Evolutionary conservation across 2,113 vertebrate genomes (phyloP).

Genomic region (Corythornis cristatus): DNA sequence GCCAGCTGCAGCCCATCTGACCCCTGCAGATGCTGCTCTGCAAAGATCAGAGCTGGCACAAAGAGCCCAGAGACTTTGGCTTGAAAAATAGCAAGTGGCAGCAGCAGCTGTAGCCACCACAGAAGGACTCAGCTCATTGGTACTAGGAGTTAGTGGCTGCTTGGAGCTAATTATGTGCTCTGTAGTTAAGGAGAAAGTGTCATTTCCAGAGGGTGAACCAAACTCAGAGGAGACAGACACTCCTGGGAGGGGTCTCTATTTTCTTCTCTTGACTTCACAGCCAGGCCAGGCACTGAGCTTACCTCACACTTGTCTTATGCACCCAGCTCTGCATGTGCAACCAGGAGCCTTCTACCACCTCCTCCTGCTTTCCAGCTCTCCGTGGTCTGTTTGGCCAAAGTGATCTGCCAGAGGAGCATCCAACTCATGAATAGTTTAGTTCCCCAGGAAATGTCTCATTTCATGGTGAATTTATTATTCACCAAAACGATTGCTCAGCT

Average conservation of each 20-base stretch:
- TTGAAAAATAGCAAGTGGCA: rapidly evolving
- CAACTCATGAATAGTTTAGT: neutral
- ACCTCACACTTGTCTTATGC: neutral
- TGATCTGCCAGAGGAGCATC: neutral
- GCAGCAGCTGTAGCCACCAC: neutral
- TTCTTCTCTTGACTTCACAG: neutral
- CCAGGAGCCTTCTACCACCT: neutral
- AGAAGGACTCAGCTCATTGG: neutral
- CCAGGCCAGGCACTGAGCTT: neutral
- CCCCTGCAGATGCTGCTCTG: neutral
- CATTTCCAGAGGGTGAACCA: neutral
- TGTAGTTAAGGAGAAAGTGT: neutral
- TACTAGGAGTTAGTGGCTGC: neutral
- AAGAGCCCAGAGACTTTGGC: neutral
- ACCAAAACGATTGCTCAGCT: neutral
- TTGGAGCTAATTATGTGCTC: neutral
- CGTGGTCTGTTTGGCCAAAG: neutral
- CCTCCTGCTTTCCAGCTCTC: neutral
- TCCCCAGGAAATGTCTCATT: neutral
- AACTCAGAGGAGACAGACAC: rapidly evolving
- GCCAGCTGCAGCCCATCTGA: neutral
- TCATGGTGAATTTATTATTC: neutral
- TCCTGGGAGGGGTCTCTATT: neutral
- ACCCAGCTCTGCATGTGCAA: neutral
- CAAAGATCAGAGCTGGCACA: neutral